phyloP scores from a whole-genome alignment of 2,888 invertebrate species.

The Latrodectus hesperus region DNA sequence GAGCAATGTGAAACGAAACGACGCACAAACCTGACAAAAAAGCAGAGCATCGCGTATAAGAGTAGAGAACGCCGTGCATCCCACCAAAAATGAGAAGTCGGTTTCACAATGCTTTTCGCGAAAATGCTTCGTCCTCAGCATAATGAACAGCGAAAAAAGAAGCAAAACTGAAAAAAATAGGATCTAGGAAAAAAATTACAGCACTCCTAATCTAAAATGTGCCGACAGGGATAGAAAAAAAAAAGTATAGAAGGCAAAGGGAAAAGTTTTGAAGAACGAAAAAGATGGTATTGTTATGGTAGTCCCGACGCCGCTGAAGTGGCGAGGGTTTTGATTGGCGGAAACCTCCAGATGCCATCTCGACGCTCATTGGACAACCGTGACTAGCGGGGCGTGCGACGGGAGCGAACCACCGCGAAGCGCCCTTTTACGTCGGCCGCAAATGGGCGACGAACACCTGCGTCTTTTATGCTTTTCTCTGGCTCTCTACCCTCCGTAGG shows the following conservation, averaged over 20 bases:
- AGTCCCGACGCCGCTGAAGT: conserved; percentile 60
- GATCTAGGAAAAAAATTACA: background rate
- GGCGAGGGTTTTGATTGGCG: conserved; percentile 61
- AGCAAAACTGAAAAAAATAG: conserved; percentile 17
- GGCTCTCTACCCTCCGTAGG: conserved; percentile 31
- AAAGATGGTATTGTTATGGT: conserved; percentile 35
- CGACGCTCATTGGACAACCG: conserved; percentile 46
- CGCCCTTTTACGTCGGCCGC: conserved; percentile 64
- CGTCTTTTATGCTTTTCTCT: conserved; percentile 42
- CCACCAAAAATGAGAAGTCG: too few species aligned
- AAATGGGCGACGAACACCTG: conserved; percentile 67
- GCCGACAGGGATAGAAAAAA: conserved; percentile 4
- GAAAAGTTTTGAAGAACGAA: conserved; percentile 40
- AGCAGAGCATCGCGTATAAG: conserved; percentile 16
- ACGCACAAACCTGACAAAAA: conserved; percentile 15
- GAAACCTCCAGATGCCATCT: conserved; percentile 64
- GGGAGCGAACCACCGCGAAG: conserved; percentile 54
- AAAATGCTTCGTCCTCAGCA: conserved; percentile 36
- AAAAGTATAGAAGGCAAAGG: conserved; percentile 1
- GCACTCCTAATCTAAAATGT: background rate
- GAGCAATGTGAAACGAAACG: conserved; percentile 18
- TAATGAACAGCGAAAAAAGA: conserved; percentile 62
- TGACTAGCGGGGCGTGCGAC: conserved; percentile 60
- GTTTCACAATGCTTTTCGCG: conserved; percentile 25
- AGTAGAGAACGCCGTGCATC: too few species aligned